These are phyloP conservation scores for Meloidogyne floridensis DNA, from an alignment of 1,140 invertebrate species.

Conservation along the genomic window DNA sequence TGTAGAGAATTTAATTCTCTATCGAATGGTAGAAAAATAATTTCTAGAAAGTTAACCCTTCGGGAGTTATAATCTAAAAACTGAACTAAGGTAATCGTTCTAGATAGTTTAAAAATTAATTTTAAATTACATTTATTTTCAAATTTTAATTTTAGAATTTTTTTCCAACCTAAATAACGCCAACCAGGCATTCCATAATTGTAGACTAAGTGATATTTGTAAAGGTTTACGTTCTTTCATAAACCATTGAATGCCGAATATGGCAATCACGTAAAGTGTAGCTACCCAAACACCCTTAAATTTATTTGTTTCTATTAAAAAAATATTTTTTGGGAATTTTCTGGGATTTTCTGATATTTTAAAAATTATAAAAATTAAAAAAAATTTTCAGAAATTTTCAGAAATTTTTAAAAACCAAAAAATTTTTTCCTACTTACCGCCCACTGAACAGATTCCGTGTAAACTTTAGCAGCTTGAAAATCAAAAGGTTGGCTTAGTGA, in stretches of 20 bases:
- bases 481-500: constrained; percentile 41
- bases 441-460: constrained; percentile 36
- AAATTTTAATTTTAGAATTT: neutral
- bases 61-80: no score
- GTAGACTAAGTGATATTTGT: constrained; percentile 79
- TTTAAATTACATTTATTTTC: no score
- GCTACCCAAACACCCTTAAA: constrained; percentile 17
- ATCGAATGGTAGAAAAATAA: no score
- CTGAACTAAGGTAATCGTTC: no score
- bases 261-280: constrained; percentile 20
- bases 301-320: neutral
- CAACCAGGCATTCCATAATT: constrained; percentile 86
- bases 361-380: no score
- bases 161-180: constrained; percentile 72
- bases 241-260: constrained; percentile 30
- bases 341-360: no score
- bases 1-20: no score
- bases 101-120: no score
- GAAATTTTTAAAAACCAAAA: no score
- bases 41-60: no score
- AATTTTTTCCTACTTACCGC: constrained; percentile 22
- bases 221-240: constrained; percentile 68
- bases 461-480: constrained; percentile 40
- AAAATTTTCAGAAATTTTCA: no score
- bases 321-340: neutral